Evolutionary conservation across 2,113 vertebrate species (phyloP), one percentile per base, ranked within the genome.

Genomic region (Prunella himalayana): DNA sequence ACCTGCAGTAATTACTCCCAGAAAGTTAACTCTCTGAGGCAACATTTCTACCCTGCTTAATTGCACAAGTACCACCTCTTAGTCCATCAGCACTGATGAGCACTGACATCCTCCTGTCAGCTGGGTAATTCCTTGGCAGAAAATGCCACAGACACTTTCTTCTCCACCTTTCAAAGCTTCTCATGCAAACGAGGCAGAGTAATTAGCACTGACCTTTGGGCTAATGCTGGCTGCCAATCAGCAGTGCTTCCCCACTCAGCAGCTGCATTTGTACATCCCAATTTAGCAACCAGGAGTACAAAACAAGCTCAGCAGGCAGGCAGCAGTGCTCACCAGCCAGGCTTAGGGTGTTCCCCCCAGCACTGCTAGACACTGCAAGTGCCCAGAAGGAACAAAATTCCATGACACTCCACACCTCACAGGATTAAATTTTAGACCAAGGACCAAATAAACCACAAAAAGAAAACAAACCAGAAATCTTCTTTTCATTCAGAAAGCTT

Each of bases 191-290:
- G 37, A 97, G 60, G 77, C 15, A 80, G 35, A 83, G 76, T 91
- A 97, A 97, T 98, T 97, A 98, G 90, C 70, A 24, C 59, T 97
- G 97, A 97, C 97, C 97, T 98, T 97, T 86, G 49, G 45, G 65
- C 73, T 93, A 81, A 95, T 82, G 78, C 66, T 51, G 69, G 50
- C 81, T 98, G 94, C 87, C 95, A 93, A 35, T 95, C 96, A 96
- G 73, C 59, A 15, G 17, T 20, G 44, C 66, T 41, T 18, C 57
- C 65, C 17, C 51, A 15, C 57, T 94, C 78, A 5, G 81, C 75
- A 70, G 71, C 42, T 59, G 35, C 17, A 0, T 94, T 91, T 60
- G 28, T 60, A 33, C 37, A 66, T 66, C 41, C 56, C 33, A 21
- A 11, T 68, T 76, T 37, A 82, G 57, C 69, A 90, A 31, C 59